Evolutionary conservation across 2,888 invertebrate genomes (phyloP).

Genomic region (Endomychus coccineus): DNA sequence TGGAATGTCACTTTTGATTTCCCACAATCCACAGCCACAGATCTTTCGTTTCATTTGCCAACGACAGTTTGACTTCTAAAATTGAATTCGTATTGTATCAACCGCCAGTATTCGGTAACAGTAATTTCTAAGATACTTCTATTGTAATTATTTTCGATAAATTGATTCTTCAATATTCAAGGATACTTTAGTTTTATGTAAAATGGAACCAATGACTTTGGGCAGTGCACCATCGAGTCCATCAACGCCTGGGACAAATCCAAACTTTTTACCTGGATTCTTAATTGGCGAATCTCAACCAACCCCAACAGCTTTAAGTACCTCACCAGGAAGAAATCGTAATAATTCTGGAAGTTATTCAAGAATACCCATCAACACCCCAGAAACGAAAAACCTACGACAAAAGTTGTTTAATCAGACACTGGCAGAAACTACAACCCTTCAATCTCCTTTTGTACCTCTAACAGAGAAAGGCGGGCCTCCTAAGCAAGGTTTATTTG

Average conservation of each 20-base stretch:
- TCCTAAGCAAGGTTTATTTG: conserved; percentile 62
- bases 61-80: too few relatives aligned
- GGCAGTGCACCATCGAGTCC: conserved; percentile 73
- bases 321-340: conserved; percentile 36
- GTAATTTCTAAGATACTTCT: too few relatives aligned
- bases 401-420: conserved; percentile 37
- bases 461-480: conserved; percentile 56
- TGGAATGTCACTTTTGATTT: too few relatives aligned
- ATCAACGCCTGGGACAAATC: conserved; percentile 55
- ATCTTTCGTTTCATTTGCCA: too few relatives aligned
- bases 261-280: conserved; percentile 69
- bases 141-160: background rate
- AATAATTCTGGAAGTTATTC: conserved; percentile 23
- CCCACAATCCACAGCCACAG: too few relatives aligned
- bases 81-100: too few relatives aligned
- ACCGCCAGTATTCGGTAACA: too few relatives aligned
- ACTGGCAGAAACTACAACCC: conserved; percentile 39
- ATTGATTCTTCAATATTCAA: background rate
- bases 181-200: too few relatives aligned
- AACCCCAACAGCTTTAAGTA: conserved; percentile 43
- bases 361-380: conserved; percentile 24
- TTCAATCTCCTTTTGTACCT: conserved; percentile 35
- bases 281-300: conserved; percentile 63
- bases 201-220: conserved; percentile 79
- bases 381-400: conserved; percentile 31